phyloP scores from a whole-genome alignment of 1,140 invertebrate genomes.

The Drosophila hydei region DNA sequence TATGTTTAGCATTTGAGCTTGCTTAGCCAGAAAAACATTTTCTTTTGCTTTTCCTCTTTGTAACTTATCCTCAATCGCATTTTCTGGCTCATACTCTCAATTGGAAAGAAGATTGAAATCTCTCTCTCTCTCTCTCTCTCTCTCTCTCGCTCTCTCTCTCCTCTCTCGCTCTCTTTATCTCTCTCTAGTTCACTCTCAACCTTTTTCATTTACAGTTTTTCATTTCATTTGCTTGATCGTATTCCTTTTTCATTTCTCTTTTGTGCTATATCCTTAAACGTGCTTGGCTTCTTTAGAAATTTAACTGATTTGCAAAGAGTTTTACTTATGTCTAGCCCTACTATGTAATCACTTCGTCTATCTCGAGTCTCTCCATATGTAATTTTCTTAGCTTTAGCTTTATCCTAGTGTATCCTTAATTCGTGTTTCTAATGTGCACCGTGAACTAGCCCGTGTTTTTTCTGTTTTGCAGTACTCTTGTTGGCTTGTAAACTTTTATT shows the following conservation, averaged over 20 bases:
- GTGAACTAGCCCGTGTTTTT: constrained; percentile 24
- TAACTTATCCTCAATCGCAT: too few relatives aligned
- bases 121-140: not conserved
- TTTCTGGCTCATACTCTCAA: too few relatives aligned
- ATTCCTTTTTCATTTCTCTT: not conserved
- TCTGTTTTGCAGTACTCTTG: constrained; percentile 39
- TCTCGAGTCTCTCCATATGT: too few relatives aligned
- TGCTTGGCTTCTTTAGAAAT: not conserved
- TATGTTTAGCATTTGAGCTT: too few relatives aligned
- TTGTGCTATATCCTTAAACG: not conserved
- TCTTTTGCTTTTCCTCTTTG: too few relatives aligned
- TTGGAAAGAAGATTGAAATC: too few relatives aligned
- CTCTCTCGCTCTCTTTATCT: not conserved
- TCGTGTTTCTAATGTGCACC: constrained; percentile 15
- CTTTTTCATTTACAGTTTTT: too few relatives aligned
- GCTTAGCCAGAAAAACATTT: too few relatives aligned
- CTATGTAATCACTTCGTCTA: too few relatives aligned
- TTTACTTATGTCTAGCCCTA: too few relatives aligned
- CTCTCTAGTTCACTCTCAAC: not conserved
- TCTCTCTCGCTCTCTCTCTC: not conserved
- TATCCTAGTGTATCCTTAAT: constrained; percentile 1
- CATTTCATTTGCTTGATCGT: not conserved
- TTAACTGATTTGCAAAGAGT: not conserved
- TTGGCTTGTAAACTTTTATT: constrained; percentile 80
- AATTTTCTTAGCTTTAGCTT: too few relatives aligned